Evolutionary conservation across 2,113 vertebrate genomes (phyloP), one percentile per base, ranked within the genome.

Genomic region (Aepyceros melampus): DNA sequence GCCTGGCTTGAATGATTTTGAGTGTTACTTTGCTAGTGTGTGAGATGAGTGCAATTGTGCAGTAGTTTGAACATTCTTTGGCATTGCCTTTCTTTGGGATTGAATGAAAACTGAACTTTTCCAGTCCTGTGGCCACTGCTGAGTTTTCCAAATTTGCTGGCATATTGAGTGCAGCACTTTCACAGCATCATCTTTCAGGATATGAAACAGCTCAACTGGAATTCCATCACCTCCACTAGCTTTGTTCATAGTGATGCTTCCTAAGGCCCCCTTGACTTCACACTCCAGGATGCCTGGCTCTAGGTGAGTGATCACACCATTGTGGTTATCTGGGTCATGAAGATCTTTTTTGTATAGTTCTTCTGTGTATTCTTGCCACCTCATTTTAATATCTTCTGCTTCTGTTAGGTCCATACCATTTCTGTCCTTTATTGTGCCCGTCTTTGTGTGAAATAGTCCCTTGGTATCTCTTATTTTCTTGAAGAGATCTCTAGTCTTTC

Each of bases 371-470:
- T 36, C 64, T 71, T 71, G n/a, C 64, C 64, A 36, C 64, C n/a
- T 36, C 64, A 6, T 71, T n/a, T 71, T 71, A 36, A 36, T 71
- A 71, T 36, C 64, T 71, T 36, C 17, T 21, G n/a, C n/a, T 71
- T 71, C 64, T 71, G 17, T 71, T 71, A 71, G n/a, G 64, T 23
- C 17, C 0, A 0, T 71, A 36, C 17, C 2, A 1, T 71, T 71
- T 71, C 64, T 36, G 64, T 71, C 64, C n/a, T 71, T 71, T 36
- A 71, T 11, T 12, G n/a, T 6, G 64, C 19, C 64, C 64, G 36
- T 36, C 5, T 21, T 71, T 71, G n/a, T 36, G n/a, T 71, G n/a
- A 36, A 36, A 12, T 23, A 0, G 11, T 71, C 64, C n/a, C n/a
- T 71, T 36, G 19, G n/a, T 71, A 36, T 36, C 64, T 71, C 64